Evolutionary conservation across 2,113 vertebrate genomes (phyloP), one percentile per base, ranked within the genome.

Genomic region (Haliaeetus leucogaster): DNA sequence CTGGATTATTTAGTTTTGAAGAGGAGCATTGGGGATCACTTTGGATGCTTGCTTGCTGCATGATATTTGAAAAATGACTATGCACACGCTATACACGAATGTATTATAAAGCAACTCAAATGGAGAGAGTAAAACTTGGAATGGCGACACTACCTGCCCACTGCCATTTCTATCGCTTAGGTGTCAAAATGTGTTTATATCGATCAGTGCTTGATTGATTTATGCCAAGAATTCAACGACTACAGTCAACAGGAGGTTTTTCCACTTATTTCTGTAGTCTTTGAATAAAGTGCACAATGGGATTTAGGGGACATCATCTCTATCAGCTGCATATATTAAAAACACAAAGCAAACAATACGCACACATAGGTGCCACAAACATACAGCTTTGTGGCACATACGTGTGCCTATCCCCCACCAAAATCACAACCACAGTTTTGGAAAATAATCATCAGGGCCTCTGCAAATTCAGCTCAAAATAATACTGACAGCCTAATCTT

Each of bases 341-440:
- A 29, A 32, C 13, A 59, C 1, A 1, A 34, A 56, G 26, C 3
- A 82, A 94, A 73, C 15, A 20, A 32, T 1, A 4, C 1, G 6
- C 9, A 59, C 16, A 38, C 4, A 0, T 2, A 55, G 21, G 18
- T 20, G 6, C 13, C 65, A 48, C 19, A 74, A 73, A 48, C 18
- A 59, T 13, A 15, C 6, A 38, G 5, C 18, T 55, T 61, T 6
- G 16, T 34, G 56, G 19, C 34, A 71, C 20, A 3, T 38, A 2
- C 18, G 11, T 15, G 27, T 63, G 18, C 27, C 34, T 36, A 47
- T 19, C 6, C 14, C 10, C 29, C 6, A 1, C 16, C 5, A 1
- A 50, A 34, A 34, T 22, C 15, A 68, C 22, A 67, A 14, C 8
- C 16, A n/a, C 0, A 21, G 7, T 3, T 91, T 45, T 30, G 52